Evolutionary conservation across 2,888 invertebrate genomes (phyloP).

Genomic region (Pteria penguin): DNA sequence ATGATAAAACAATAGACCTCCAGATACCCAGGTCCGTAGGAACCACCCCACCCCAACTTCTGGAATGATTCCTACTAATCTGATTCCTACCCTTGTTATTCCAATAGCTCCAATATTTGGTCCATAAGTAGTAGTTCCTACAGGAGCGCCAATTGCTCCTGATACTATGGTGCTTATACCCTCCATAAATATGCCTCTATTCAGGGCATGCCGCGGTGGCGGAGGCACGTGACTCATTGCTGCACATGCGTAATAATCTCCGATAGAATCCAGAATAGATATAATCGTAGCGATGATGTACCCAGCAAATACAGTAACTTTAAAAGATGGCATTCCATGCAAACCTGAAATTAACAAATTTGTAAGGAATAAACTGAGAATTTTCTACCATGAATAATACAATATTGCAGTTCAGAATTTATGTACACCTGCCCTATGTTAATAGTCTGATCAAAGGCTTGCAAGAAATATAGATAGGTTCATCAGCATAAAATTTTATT

Average conservation of each 20-base stretch:
- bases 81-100: conserved; percentile 86
- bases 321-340: conserved; percentile 64
- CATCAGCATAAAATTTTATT: no score
- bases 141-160: conserved; percentile 91
- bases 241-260: conserved; percentile 93
- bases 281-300: conserved; percentile 66
- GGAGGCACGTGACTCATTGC: conserved; percentile 85
- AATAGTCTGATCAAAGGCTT: no score
- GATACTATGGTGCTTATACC: conserved; percentile 90
- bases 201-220: conserved; percentile 91
- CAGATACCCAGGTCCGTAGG: no score
- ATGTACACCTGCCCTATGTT: no score
- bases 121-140: conserved; percentile 92
- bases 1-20: no score
- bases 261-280: conserved; percentile 82
- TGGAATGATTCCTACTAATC: no score
- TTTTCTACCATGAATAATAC: no score
- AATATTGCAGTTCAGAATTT: no score
- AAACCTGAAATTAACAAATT: conserved; percentile 64
- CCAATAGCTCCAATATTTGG: conserved; percentile 95
- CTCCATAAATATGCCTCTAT: conserved; percentile 86
- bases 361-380: no score
- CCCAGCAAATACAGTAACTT: conserved; percentile 58
- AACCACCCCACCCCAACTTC: no score
- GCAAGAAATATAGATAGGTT: no score